These are phyloP conservation scores for Rotaria socialis DNA, from an alignment of 2,888 invertebrate genomes.

Conservation along the genomic window DNA sequence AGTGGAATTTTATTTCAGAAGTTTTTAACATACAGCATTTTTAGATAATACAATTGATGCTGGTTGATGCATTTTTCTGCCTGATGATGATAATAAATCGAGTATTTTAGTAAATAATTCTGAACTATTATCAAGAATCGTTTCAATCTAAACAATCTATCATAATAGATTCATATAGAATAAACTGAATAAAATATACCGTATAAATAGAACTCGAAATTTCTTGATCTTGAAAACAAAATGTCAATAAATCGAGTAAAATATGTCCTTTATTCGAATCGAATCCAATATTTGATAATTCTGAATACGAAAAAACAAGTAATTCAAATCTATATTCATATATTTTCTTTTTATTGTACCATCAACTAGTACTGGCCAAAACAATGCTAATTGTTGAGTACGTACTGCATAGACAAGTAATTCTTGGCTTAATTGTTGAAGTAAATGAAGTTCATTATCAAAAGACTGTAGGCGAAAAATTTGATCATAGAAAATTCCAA, in stretches of 20 bases:
- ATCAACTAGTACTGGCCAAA: constrained; percentile 24
- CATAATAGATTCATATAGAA: not conserved
- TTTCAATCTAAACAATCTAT: not conserved
- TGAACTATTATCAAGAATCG: constrained; percentile 4
- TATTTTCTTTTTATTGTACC: not conserved
- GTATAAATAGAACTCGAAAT: not conserved
- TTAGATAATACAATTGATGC: not conserved
- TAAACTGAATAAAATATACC: not conserved
- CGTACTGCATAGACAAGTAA: constrained; percentile 1
- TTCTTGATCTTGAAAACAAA: constrained; percentile 17
- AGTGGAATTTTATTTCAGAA: not conserved
- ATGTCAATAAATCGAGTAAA: constrained; percentile 13
- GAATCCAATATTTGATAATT: constrained; percentile 23
- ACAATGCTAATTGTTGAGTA: constrained; percentile 6
- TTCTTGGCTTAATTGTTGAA: constrained; percentile 1
- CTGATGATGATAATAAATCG: not conserved
- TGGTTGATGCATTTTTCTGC: not conserved
- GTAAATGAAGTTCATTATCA: constrained; percentile 36
- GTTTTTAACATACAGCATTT: not conserved
- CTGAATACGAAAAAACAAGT: not conserved
- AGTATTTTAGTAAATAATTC: not conserved
- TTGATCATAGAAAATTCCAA: not conserved
- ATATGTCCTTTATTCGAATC: constrained; percentile 35
- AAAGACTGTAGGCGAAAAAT: not conserved
- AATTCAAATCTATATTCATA: not conserved